Percentiles rank a stretch among this genome's conserved stretches.
Evolutionary conservation across 2,888 invertebrate species (phyloP).

Genomic region (Polietes domitor): DNA sequence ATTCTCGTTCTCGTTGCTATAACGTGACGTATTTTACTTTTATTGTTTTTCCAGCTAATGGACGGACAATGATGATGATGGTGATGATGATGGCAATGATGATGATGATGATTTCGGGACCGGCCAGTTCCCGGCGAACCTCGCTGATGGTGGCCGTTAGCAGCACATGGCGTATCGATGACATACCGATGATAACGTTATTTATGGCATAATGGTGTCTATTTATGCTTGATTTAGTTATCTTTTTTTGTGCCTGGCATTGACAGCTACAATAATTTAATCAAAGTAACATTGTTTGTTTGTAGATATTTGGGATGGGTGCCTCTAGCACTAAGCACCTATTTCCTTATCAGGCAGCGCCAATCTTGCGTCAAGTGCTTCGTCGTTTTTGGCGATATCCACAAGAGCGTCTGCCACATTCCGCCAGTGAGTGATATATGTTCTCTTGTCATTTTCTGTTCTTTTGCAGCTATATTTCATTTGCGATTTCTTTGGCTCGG

Average conservation of each 20-base stretch:
- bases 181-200: conserved; percentile 27
- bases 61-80: not conserved
- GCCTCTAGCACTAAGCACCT: not conserved
- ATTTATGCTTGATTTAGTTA: conserved; percentile 19
- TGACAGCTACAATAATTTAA: conserved; percentile 24
- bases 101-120: too few species aligned
- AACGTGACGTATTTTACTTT: not conserved
- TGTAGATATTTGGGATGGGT: too few species aligned
- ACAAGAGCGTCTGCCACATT: too few species aligned
- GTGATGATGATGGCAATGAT: too few species aligned
- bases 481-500: too few species aligned
- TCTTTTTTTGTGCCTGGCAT: conserved; percentile 28
- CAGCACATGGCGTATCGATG: conserved; percentile 30
- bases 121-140: too few species aligned
- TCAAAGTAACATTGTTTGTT: not conserved
- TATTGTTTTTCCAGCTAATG: conserved; percentile 5
- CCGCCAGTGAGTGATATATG: too few species aligned
- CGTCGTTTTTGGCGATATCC: too few species aligned
- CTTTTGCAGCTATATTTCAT: too few species aligned
- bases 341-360: not conserved
- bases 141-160: not conserved
- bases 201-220: conserved; percentile 24
- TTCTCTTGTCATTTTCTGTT: too few species aligned
- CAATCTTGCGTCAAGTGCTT: too few species aligned
- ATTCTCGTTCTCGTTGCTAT: not conserved